phyloP scores from a whole-genome alignment of 2,113 vertebrate genomes.

The Tringa solitaria region DNA sequence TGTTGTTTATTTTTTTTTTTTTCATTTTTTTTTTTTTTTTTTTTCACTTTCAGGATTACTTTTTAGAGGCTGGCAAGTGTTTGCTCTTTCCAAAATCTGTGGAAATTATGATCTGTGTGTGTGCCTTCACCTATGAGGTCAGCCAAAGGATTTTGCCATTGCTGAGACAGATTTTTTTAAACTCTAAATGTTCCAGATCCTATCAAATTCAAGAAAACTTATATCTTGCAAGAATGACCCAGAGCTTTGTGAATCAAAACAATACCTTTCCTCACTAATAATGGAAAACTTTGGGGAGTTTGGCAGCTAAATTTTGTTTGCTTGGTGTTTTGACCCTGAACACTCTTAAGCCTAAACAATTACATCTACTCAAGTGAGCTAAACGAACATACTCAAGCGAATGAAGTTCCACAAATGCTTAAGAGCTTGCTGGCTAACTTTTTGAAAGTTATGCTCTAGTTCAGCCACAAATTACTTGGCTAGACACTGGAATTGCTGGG shows the following conservation, averaged over 20 bases:
- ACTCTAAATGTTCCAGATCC: neutral
- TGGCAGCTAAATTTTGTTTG: conserved; percentile 11
- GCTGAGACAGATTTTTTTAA: neutral
- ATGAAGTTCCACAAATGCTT: neutral
- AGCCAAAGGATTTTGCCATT: conserved; percentile 52
- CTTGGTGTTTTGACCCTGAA: neutral
- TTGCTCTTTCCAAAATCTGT: neutral
- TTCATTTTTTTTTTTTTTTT: neutral
- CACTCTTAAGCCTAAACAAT: neutral
- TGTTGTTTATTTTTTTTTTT: neutral
- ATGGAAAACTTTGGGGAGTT: neutral
- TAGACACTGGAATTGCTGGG: conserved; percentile 39
- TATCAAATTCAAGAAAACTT: neutral
- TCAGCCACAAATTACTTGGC: conserved; percentile 54
- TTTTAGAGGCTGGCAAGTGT: neutral
- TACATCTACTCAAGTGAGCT: neutral
- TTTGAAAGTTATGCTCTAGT: neutral
- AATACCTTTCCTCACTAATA: neutral
- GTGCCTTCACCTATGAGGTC: neutral
- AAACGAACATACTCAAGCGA: neutral
- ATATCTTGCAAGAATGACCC: neutral
- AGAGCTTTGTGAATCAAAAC: conserved; percentile 10
- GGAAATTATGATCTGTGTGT: conserved; percentile 12
- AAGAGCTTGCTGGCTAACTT: conserved; percentile 18
- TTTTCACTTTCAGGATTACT: neutral